Base-by-base conservation (phyloP, 2,888 invertebrate genomes). In the Atrina japonica region DNA sequence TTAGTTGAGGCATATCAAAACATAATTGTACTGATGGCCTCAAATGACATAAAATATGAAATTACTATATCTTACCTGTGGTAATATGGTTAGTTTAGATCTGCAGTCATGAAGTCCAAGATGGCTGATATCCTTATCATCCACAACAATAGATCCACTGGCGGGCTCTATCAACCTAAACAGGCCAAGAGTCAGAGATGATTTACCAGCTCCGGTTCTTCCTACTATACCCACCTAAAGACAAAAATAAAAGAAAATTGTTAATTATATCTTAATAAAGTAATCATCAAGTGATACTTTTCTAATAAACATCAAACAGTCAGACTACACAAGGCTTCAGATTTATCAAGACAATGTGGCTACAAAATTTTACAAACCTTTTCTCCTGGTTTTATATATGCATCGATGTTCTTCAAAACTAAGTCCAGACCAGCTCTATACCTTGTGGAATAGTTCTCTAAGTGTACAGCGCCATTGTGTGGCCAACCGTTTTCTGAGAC, bases 381-480 rank as follows among this genome's bases (percentile, higher is more conserved):
- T 69, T 87, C 84, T 40, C 77, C 77, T 16, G 81, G 70, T 29
- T 79, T 64, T 30, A 88, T 81, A 9, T 69, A 50, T 59, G 77
- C 75, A 49, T 70, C 80, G 49, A 88, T 77, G 16, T 77, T 72
- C 49, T 79, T 79, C n/a, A 88, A 76, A n/a, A 86, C 86, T n/a
- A 85, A 74, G 45, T 84, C 83, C 11, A 87, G 78, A 0, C 83
- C 86, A 27, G 77, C 72, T 30, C 87, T 70, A 60, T 86, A 87
- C 47, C 80, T 67, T 6, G 82, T 81, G 49, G 75, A 66, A 61
- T 83, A 84, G 21, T 78, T 52, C 5, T 67, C 47, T 53, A 86
- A 81, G 35, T 76, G 68, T 7, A 87, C 64, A 18, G 50, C 60
- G 21, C 86, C 87, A 16, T 74, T 30, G n/a, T 66, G 41, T 11